Base-by-base conservation (phyloP, 30 jellyfish, hydroid and myxozoan species). In the Hydractinia echinata region DNA sequence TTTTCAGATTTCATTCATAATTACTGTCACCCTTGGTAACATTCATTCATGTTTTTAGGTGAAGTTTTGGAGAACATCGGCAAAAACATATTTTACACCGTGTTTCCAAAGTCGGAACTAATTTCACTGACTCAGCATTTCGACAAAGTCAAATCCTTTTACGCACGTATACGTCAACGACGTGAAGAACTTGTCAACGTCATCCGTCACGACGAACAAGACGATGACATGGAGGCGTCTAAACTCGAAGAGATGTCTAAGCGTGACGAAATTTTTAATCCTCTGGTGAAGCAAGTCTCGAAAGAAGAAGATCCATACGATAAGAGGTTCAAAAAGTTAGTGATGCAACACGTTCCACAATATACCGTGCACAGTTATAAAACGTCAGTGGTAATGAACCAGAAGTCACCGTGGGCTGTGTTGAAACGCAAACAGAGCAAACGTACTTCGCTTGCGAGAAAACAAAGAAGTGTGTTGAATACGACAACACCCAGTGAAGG, bases 331-430 rank as follows among this genome's bases (percentile, higher is more conserved):
- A 77, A 77, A 64, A 20, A 61, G 14, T 55, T 77, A 39, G 66
- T 55, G 61, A 52, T 77, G 83, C 55, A 52, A 11, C 72, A 44
- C 51, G 19, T 77, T n/a, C 85, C 85, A 49, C 85, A 77, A 77
- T 77, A 77, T 61, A 44, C 51, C 44, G 85, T 77, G 11, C 85
- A 77, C 66, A 77, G 79, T 14, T 77, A 77, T 30, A 77, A 77
- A 49, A 60, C 77, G 5, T 52, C 77, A 7, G 18, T 60, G 6
- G 79, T 60, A 21, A 77, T 77, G 79, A 44, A 15, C 44, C 85
- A 77, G 60, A 77, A 77, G 56, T 77, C 85, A 52, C 85, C 85
- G 54, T 77, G 85, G 85, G 79, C 85, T 18, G 39, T 77, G 7
- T 19, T 77, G 8, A 77, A 77, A 14, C 54, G 44, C 44, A 64